Base-by-base conservation (phyloP, 2,797 vertebrate genomes). In the Hippoglossus hippoglossus region DNA sequence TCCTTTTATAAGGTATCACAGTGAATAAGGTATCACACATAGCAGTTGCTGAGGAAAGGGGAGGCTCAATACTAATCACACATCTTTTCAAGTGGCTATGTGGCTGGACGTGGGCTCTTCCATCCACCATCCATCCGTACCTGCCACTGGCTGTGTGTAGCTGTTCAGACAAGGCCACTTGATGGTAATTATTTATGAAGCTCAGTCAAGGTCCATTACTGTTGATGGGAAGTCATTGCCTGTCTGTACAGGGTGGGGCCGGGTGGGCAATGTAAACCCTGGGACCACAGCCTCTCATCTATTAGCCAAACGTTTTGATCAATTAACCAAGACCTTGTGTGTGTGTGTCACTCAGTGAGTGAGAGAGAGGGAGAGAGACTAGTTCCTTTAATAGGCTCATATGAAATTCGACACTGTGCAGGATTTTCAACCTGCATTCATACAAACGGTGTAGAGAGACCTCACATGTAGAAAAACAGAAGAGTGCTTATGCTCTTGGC, bases 181-280 rank as follows among this genome's bases (percentile, higher is more conserved):
- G 90, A 77, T 85, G 78, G 88, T 91, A 94, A 93, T 94, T 94
- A 94, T 94, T 94, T 92, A 94, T 94, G 92, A 92, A 74, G 53
- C 87, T 87, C 91, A 85, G 87, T 93, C 91, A 91, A 89, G 85
- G 90, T 91, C 91, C 90, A 93, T 94, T 94, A 94, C 83, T 77
- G 69, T 80, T 93, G 90, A 94, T 94, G 92, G 91, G 90, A 92
- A 94, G 91, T 88, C 87, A 80, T 88, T 84, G 89, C 69, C 67
- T 75, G 75, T 85, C 73, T 90, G 78, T 52, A 55, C 8, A 54
- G 75, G 69, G 67, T 69, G 71, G 76, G 70, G 74, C 47, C 46
- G 67, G 63, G 76, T 73, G 66, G 77, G 63, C 62, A 65, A 69
- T 54, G 78, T 82, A 84, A 88, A 78, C 79, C 73, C 81, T 53